A percentile compares a stretch with the other conserved stretches of the same genome.
These are phyloP conservation scores for Baryphthengus martii DNA, from an alignment of 2,113 vertebrate genomes.

Conservation along the genomic window DNA sequence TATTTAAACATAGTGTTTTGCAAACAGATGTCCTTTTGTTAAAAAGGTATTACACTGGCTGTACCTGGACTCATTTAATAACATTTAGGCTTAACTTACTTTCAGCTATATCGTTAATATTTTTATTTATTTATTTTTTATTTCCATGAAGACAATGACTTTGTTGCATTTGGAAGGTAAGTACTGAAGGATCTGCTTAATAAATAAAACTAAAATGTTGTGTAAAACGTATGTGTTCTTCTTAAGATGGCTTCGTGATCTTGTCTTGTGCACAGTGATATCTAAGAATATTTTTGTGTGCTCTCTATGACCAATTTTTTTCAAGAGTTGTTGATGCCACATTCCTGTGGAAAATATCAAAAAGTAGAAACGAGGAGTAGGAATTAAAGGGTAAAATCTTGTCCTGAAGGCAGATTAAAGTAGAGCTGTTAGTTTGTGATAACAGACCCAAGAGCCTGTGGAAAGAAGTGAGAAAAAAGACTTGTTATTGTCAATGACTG, in stretches of 20 bases:
- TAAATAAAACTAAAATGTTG: neutral
- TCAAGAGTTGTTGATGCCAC: neutral
- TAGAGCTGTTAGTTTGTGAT: neutral
- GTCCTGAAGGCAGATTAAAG: conserved; percentile 1
- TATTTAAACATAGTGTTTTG: neutral
- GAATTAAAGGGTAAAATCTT: neutral
- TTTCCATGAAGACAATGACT: neutral
- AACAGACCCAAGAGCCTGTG: neutral
- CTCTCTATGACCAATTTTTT: neutral
- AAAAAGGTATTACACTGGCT: neutral
- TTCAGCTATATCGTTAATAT: neutral
- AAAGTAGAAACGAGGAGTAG: neutral
- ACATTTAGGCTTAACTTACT: neutral
- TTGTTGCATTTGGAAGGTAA: neutral
- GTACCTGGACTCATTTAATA: neutral
- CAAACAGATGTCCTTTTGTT: neutral
- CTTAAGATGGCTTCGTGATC: neutral
- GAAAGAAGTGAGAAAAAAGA: neutral
- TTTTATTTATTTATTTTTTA: neutral
- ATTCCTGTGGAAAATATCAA: neutral
- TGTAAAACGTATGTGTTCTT: neutral
- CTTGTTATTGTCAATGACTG: neutral
- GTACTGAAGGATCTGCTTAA: neutral
- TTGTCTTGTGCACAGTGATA: neutral
- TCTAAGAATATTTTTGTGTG: neutral